Conservation (phyloP, 1,140 invertebrate species). For the Drosophila orosa region DNA sequence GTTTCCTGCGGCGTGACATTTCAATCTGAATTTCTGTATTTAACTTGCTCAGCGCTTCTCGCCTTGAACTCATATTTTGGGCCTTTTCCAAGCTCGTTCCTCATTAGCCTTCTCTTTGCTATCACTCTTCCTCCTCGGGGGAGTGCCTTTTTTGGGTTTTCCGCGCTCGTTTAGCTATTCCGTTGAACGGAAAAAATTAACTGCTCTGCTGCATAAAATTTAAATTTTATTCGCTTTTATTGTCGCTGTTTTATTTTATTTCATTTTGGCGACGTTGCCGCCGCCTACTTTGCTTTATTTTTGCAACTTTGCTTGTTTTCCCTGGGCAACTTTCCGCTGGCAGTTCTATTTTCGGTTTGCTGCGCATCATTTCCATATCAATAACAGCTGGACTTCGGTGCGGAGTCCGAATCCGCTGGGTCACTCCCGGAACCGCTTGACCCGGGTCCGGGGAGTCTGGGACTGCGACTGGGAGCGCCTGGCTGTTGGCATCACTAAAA, state of each 20-base stretch:
- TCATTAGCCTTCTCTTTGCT: slow-evolving; percentile 24
- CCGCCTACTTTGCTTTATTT: slow-evolving; percentile 34
- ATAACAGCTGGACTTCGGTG: slow-evolving; percentile 56
- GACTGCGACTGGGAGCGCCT: slow-evolving; percentile 3
- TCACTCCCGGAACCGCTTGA: slow-evolving; percentile 40
- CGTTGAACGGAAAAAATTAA: slow-evolving; percentile 56
- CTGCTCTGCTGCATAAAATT: slow-evolving; percentile 51
- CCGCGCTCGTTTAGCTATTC: slow-evolving; percentile 11
- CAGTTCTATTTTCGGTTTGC: slow-evolving; percentile 28
- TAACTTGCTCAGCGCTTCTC: slow-evolving; percentile 9
- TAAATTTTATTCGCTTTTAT: slow-evolving; percentile 52
- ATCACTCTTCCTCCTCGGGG: background rate
- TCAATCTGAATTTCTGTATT: slow-evolving; percentile 7
- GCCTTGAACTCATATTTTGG: slow-evolving; percentile 21
- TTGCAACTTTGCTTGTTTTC: slow-evolving; percentile 33
- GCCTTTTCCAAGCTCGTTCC: slow-evolving; percentile 4
- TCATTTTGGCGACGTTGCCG: slow-evolving; percentile 13
- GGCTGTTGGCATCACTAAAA: slow-evolving; percentile 60
- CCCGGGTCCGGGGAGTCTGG: slow-evolving; percentile 4
- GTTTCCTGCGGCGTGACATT: slow-evolving; percentile 3
- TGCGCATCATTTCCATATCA: slow-evolving; percentile 73
- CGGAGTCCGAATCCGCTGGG: slow-evolving; percentile 8
- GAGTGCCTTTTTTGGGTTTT: slow-evolving; percentile 15
- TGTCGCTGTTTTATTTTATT: slow-evolving; percentile 50
- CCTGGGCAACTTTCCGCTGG: slow-evolving; percentile 13